phyloP scores from a whole-genome alignment of 2,113 vertebrate genomes.

The Loxodonta africana region DNA sequence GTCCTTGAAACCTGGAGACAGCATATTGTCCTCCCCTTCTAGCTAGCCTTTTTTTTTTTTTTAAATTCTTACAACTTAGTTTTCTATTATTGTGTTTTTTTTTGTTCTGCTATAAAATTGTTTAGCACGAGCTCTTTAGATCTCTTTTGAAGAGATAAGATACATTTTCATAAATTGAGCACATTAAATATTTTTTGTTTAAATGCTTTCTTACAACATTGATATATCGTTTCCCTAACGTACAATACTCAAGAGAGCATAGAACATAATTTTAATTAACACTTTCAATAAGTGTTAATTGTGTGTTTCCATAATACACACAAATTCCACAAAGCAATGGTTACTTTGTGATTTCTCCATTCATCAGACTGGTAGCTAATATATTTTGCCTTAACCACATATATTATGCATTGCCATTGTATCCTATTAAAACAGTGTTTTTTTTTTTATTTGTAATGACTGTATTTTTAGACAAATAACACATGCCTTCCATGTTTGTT shows the following conservation, averaged over 20 bases:
- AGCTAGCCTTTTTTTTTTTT: neutral
- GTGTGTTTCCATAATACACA: neutral
- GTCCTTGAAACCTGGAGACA: neutral
- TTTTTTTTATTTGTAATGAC: constrained; percentile 32
- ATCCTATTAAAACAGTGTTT: neutral
- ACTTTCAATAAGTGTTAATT: neutral
- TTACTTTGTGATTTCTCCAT: neutral
- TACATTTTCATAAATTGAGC: neutral
- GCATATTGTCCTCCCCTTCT: too few relatives aligned
- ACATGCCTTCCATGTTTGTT: too few relatives aligned
- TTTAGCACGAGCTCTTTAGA: neutral
- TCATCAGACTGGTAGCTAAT: neutral
- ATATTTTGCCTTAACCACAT: neutral
- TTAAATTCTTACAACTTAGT: neutral
- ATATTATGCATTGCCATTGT: neutral
- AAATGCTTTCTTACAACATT: neutral
- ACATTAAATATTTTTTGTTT: neutral
- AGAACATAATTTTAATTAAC: neutral
- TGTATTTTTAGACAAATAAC: too few relatives aligned
- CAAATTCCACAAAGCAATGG: constrained; percentile 2
- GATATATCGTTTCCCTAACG: neutral
- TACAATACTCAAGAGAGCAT: neutral
- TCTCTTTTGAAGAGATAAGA: neutral
- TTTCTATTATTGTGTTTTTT: neutral
- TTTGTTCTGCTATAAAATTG: neutral